These are phyloP conservation scores for Ptiloglossa arizonensis DNA, from an alignment of 1,140 invertebrate species.

Conservation along the genomic window DNA sequence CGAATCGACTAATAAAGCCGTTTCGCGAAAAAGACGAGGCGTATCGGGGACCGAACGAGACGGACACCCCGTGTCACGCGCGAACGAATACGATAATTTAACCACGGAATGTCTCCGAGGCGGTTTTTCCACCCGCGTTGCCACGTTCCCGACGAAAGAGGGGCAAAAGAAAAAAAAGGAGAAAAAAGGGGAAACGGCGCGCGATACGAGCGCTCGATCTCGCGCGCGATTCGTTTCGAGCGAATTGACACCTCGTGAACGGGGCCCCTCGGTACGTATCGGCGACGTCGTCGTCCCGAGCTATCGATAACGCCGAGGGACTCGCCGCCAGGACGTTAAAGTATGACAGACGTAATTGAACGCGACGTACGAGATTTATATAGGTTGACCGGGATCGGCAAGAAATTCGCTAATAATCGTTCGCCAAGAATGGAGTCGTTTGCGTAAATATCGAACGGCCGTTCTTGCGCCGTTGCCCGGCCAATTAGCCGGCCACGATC, in stretches of 20 bases:
- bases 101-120: conserved; percentile 10
- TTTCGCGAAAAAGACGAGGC: not conserved
- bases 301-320: conserved; percentile 7
- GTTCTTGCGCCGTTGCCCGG: not conserved
- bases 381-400: not conserved
- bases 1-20: not conserved
- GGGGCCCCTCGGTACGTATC: too few relatives aligned
- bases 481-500: conserved; percentile 21
- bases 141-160: not conserved
- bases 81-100: conserved; percentile 17
- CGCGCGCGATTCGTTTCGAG: conserved; percentile 17
- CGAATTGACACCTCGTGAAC: conserved; percentile 23
- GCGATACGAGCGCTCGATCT: not conserved
- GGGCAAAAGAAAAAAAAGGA: too few relatives aligned
- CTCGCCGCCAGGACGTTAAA: conserved; percentile 3
- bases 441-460: conserved; percentile 37
- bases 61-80: not conserved
- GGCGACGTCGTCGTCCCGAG: not conserved
- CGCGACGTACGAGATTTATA: conserved; percentile 40
- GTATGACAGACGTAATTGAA: conserved; percentile 35
- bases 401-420: conserved; percentile 39
- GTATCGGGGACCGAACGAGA: not conserved
- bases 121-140: not conserved
- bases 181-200: too few relatives aligned
- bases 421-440: conserved; percentile 39